Base-by-base conservation (phyloP, 1,140 invertebrate species). In the Drosophila truncata region DNA sequence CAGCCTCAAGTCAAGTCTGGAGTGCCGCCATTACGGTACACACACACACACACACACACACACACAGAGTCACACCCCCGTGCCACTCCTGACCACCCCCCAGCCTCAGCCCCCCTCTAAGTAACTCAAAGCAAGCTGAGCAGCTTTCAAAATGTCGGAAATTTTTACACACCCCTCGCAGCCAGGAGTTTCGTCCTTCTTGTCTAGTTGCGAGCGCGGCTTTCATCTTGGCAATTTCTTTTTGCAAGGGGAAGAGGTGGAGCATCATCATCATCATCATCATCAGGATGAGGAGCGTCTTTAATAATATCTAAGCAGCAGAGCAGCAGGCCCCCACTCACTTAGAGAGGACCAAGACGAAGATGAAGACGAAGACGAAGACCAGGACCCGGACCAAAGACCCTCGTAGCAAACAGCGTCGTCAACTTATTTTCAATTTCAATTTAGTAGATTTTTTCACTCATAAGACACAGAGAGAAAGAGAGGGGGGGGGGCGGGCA, bases 341-440 rank as follows among this genome's bases (percentile, higher is more conserved):
- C 52, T 55, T 55, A 55, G 50, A 39, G 14, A 54, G 31, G 39
- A 44, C 42, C 73, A 63, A 31, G 59, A 33, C n/a, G n/a, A n/a
- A n/a, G n/a, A n/a, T n/a, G 44, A 46, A 3, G 39, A 46, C 57
- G 69, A 78, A 55, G 58, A 63, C 71, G 59, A 87, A 59, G 73
- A 81, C 84, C 39, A 18, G 37, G 37, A 39, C 39, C 39, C n/a
- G 13, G 25, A 46, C 42, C 29, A 25, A 29, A 35, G 44, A 49
- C 47, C 63, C 37, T 49, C 50, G 72, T 41, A 82, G 52, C 78
- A 85, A 85, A 85, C 78, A 85, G 78, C 85, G 70, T 81, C 84
- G 81, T 90, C 85, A 90, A 85, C 85, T 90, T 90, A 85, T 90
- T 90, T 87, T 90, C 85, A 90, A 90, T 90, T 91, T 90, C 82